Conservation (phyloP, 2,888 invertebrate species). For the Stenotaenia linearis region DNA sequence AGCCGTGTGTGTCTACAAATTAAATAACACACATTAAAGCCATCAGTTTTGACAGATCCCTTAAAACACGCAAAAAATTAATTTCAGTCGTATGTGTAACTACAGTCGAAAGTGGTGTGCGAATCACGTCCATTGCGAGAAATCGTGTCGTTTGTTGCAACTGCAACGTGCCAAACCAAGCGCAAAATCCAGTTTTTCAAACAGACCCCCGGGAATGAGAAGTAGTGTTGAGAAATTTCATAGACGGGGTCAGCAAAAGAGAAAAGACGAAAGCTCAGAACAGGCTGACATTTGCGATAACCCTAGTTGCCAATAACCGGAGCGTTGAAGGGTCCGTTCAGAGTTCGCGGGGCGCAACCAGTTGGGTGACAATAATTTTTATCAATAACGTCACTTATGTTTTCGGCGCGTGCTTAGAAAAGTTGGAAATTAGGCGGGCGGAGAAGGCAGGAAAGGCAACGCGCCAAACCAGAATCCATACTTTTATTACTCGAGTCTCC, state of each 20-base stretch:
- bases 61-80: not conserved
- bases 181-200: not conserved
- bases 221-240: not conserved
- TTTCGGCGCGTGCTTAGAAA: not conserved
- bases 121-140: not conserved
- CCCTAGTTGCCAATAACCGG: not conserved
- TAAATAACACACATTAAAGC: not conserved
- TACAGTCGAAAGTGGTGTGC: not conserved
- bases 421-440: not conserved
- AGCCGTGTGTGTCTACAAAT: not conserved
- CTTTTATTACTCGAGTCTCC: not conserved
- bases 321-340: not conserved
- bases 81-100: not conserved
- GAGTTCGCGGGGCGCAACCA: not conserved
- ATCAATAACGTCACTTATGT: not conserved
- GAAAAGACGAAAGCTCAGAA: not conserved
- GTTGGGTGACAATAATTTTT: not conserved
- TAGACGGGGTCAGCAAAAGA: not conserved
- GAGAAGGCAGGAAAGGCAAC: not conserved
- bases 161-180: not conserved
- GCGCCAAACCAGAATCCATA: not conserved
- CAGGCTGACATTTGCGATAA: not conserved
- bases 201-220: not conserved
- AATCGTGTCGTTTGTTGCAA: not conserved
- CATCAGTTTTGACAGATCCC: not conserved